phyloP scores from a whole-genome alignment of 2,888 invertebrate genomes.

The Strigamia maritima region DNA sequence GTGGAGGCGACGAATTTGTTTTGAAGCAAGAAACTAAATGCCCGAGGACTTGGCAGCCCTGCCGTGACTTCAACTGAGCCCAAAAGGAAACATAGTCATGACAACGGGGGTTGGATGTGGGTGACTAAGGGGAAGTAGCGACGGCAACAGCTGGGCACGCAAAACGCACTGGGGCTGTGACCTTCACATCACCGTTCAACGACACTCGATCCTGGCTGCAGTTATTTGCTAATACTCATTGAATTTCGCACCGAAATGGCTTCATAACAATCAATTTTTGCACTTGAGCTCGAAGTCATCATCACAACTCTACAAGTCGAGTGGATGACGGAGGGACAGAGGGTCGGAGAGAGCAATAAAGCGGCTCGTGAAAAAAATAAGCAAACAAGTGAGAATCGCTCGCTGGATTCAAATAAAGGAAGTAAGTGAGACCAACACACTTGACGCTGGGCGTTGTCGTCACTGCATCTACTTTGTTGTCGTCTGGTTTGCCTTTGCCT shows the following conservation, averaged over 20 bases:
- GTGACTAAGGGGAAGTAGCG: background rate
- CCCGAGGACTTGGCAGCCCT: background rate
- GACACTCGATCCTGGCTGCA: background rate
- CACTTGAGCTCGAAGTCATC: background rate
- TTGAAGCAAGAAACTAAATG: background rate
- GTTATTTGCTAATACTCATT: background rate
- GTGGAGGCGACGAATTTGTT: background rate
- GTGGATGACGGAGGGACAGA: background rate
- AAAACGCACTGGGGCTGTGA: background rate
- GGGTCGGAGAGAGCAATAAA: background rate
- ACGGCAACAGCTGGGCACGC: background rate
- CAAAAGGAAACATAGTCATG: background rate
- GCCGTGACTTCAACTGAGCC: background rate
- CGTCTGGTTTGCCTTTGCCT: background rate
- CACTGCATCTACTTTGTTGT: background rate
- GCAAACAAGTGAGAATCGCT: background rate
- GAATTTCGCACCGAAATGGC: background rate
- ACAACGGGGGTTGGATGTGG: background rate
- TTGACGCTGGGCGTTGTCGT: background rate
- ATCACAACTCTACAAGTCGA: background rate
- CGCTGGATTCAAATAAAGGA: too few species aligned
- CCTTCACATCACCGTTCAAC: slow-evolving; percentile 2
- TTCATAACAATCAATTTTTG: background rate
- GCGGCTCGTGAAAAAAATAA: background rate
- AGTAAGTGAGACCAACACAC: background rate